Percentiles rank a stretch among this genome's conserved stretches.
These are phyloP conservation scores for Eupithecia dodoneata DNA, from an alignment of 2,888 invertebrate genomes.

Conservation along the genomic window DNA sequence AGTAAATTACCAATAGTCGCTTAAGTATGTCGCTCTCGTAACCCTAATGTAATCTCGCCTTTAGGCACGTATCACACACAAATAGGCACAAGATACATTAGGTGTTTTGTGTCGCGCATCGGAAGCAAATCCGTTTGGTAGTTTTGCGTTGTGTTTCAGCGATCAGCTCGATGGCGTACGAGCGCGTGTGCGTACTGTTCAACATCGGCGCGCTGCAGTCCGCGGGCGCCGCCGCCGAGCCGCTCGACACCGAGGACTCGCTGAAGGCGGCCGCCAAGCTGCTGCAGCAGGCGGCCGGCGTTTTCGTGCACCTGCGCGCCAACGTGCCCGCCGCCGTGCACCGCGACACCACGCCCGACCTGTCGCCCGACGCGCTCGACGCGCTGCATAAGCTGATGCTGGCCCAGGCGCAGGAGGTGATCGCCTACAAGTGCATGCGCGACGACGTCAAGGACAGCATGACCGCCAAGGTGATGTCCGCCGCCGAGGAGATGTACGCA, in stretches of 20 bases:
- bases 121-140: background rate
- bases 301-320: constrained; percentile 93
- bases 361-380: constrained; percentile 95
- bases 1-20: no score
- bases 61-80: no score
- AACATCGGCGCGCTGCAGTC: constrained; percentile 98
- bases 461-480: constrained; percentile 95
- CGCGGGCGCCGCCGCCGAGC: constrained; percentile 92
- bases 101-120: no score
- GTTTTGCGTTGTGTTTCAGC: constrained; percentile 81
- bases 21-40: no score
- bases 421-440: constrained; percentile 96
- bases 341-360: constrained; percentile 97
- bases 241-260: constrained; percentile 95
- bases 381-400: constrained; percentile 96
- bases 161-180: constrained; percentile 94
- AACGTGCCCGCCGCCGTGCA: constrained; percentile 92
- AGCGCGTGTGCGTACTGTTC: constrained; percentile 97
- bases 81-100: no score
- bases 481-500: constrained; percentile 96
- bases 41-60: no score
- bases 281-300: constrained; percentile 95
- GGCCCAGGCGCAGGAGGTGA: constrained; percentile 99
- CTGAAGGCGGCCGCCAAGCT: constrained; percentile 90
- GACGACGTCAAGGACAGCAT: constrained; percentile 89